These are phyloP conservation scores for Pelecanoides urinatrix DNA, from an alignment of 2,113 vertebrate genomes.

Conservation along the genomic window DNA sequence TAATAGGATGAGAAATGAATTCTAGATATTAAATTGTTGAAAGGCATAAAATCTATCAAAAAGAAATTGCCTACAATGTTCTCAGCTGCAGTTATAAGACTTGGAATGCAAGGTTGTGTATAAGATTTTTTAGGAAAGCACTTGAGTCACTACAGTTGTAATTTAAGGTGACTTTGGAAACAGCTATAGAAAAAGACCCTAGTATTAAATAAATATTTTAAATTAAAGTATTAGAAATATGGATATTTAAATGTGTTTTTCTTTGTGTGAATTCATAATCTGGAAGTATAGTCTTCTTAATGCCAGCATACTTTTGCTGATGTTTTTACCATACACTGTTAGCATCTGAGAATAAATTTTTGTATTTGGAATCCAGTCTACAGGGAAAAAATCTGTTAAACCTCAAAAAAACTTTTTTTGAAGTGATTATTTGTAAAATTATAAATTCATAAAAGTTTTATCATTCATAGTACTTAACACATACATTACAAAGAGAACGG, in stretches of 20 bases:
- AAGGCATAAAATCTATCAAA: background rate
- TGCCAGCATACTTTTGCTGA: background rate
- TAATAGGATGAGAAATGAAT: background rate
- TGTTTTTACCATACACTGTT: background rate
- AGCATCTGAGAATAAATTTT: background rate
- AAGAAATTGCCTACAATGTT: background rate
- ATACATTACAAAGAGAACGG: background rate
- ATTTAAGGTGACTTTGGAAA: background rate
- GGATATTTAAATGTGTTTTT: background rate
- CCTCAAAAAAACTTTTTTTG: rapidly evolving
- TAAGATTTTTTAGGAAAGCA: background rate
- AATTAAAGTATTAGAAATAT: background rate
- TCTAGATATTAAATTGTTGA: background rate
- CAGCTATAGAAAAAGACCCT: background rate
- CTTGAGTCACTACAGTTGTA: background rate
- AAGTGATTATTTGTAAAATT: background rate
- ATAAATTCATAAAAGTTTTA: background rate
- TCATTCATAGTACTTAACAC: background rate
- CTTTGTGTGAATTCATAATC: background rate
- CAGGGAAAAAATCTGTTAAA: background rate
- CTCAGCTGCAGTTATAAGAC: background rate
- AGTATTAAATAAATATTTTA: background rate
- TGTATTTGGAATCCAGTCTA: background rate
- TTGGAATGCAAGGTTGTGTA: background rate
- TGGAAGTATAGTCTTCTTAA: background rate